Conservation (phyloP, 2,888 invertebrate species). For the Spodoptera exigua region DNA sequence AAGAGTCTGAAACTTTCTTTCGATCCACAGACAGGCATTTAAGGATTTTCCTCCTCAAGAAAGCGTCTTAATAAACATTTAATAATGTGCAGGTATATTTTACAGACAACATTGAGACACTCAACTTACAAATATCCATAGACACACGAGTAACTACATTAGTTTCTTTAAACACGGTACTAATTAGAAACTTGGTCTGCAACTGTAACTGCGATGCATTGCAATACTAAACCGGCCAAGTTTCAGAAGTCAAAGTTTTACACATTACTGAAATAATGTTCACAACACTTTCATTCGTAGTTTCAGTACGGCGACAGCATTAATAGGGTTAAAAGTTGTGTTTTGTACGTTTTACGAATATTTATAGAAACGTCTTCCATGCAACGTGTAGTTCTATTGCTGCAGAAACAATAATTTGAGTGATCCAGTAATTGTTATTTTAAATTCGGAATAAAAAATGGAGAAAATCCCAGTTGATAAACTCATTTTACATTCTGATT, state of each 20-base stretch:
- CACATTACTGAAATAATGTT: conserved; percentile 51
- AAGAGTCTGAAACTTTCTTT: too few species aligned
- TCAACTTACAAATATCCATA: conserved; percentile 17
- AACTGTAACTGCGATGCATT: conserved; percentile 45
- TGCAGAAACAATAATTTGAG: too few species aligned
- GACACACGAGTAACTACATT: conserved; percentile 18
- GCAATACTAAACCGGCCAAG: conserved; percentile 38
- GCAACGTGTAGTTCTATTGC: too few species aligned
- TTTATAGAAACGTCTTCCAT: too few species aligned
- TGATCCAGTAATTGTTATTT: too few species aligned
- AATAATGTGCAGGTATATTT: too few species aligned
- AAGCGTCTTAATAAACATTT: too few species aligned
- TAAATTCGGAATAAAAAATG: too few species aligned
- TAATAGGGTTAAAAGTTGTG: conserved; percentile 32
- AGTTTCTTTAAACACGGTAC: conserved; percentile 50
- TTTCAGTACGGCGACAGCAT: conserved; percentile 31
- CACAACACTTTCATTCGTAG: conserved; percentile 35
- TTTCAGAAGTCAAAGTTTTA: conserved; percentile 37
- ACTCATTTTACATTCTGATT: too few species aligned
- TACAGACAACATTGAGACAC: neutral
- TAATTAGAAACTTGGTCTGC: conserved; percentile 63
- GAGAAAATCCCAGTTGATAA: too few species aligned
- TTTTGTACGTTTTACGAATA: conserved; percentile 1
- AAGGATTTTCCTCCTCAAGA: too few species aligned
- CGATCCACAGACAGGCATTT: too few species aligned